Percentiles rank a stretch among this genome's conserved stretches.
Conservation (phyloP, 2,113 vertebrate species). For the Dipodomys ordii region DNA sequence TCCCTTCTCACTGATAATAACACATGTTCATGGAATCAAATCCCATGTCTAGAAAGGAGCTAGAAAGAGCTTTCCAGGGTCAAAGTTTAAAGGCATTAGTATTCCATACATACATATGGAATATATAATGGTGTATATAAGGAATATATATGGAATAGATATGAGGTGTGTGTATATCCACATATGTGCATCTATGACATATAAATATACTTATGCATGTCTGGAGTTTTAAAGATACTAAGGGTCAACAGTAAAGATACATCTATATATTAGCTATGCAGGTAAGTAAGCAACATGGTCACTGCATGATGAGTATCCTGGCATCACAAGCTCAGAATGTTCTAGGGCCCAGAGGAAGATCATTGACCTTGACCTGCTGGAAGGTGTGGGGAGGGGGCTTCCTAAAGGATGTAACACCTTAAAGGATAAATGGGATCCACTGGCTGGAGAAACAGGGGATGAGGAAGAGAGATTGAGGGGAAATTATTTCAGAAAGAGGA, state of each 20-base stretch:
- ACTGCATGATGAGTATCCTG: fast-evolving
- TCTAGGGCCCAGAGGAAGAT: not conserved
- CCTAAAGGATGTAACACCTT: not conserved
- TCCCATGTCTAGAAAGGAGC: not conserved
- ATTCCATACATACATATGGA: not conserved
- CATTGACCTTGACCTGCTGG: not conserved
- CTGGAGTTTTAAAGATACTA: not conserved
- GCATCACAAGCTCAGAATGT: not conserved
- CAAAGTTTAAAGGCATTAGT: not conserved
- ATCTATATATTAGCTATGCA: no score
- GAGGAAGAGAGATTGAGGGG: not conserved
- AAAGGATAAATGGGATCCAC: not conserved
- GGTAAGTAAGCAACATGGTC: no score
- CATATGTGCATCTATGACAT: no score
- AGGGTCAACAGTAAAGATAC: no score
- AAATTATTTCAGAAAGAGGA: not conserved
- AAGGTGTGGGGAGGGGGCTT: not conserved
- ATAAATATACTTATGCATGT: no score
- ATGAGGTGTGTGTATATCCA: no score
- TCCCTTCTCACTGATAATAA: not conserved
- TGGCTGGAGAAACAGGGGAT: not conserved
- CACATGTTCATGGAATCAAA: not conserved
- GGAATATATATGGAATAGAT: no score
- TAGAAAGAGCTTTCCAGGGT: not conserved
- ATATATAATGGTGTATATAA: no score